Conservation (phyloP, 2,113 vertebrate species). For the Anarhynchus alexandrinus region DNA sequence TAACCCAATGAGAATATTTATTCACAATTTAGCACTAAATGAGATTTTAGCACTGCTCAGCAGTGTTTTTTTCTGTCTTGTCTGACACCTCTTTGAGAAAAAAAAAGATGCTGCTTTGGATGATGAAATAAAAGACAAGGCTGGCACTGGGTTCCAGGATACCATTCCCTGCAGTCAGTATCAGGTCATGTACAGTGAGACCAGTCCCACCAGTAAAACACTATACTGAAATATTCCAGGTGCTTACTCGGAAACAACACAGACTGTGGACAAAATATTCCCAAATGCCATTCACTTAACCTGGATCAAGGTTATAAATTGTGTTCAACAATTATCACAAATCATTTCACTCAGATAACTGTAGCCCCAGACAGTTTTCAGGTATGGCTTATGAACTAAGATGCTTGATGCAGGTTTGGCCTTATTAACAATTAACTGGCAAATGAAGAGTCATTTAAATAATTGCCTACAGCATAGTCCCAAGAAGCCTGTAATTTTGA, state of each 20-base stretch:
- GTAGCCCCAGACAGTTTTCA: not conserved
- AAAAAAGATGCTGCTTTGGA: not conserved
- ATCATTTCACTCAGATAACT: not conserved
- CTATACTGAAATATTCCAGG: not conserved
- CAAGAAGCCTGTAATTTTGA: not conserved
- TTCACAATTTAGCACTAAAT: not conserved
- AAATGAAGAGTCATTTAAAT: constrained; percentile 36
- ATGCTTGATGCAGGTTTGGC: not conserved
- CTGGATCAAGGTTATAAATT: not conserved
- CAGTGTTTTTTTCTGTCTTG: not conserved
- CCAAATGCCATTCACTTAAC: not conserved
- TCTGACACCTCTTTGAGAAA: not conserved
- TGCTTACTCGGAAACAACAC: not conserved
- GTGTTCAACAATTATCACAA: not conserved
- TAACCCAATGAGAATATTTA: not conserved
- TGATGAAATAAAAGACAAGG: not conserved
- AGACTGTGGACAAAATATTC: not conserved
- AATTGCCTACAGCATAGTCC: constrained; percentile 8
- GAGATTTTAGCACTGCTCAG: not conserved
- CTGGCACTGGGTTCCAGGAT: not conserved
- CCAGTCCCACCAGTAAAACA: not conserved
- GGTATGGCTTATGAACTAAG: not conserved
- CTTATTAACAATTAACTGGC: not conserved
- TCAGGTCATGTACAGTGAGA: not conserved
- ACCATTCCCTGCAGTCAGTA: not conserved